A percentile compares a stretch with the other conserved stretches of the same genome.
These are phyloP conservation scores for Eupelmus urozonus DNA, from an alignment of 2,888 invertebrate genomes.

Conservation along the genomic window DNA sequence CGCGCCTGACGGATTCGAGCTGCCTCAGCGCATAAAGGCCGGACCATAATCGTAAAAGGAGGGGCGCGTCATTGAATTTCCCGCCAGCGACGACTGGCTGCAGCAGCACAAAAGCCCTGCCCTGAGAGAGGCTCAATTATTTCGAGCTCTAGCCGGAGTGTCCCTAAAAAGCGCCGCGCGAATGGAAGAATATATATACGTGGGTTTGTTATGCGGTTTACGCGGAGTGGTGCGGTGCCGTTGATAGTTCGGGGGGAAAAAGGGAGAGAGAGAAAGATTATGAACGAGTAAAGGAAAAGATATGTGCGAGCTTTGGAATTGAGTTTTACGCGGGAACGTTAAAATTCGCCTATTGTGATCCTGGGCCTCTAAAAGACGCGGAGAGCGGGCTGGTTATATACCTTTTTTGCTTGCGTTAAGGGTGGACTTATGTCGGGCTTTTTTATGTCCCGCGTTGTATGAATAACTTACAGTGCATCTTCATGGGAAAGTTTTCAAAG, in stretches of 20 bases:
- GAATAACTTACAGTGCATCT: too few relatives aligned
- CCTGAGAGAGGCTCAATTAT: slow-evolving; percentile 9
- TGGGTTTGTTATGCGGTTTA: too few relatives aligned
- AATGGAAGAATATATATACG: too few relatives aligned
- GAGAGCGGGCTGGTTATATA: background rate
- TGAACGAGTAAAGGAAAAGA: background rate
- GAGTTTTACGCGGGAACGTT: background rate
- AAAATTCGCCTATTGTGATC: slow-evolving; percentile 14
- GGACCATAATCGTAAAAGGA: slow-evolving; percentile 36
- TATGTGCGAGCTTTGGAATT: slow-evolving; percentile 8
- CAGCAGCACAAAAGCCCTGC: slow-evolving; percentile 8
- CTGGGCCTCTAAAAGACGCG: background rate
- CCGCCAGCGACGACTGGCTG: background rate
- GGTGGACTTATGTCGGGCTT: background rate
- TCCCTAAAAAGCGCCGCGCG: too few relatives aligned
- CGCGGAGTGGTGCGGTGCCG: too few relatives aligned
- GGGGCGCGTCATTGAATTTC: slow-evolving; percentile 47
- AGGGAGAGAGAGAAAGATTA: too few relatives aligned
- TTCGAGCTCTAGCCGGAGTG: background rate
- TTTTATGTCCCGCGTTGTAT: too few relatives aligned
- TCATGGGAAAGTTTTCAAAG: background rate
- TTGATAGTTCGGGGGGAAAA: too few relatives aligned
- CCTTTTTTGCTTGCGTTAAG: background rate
- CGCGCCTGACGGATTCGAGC: slow-evolving; percentile 10
- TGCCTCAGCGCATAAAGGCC: slow-evolving; percentile 15